A percentile compares a stretch with the other conserved stretches of the same genome.
phyloP scores from a whole-genome alignment of 2,888 invertebrate species.

The Villa cingulata region DNA sequence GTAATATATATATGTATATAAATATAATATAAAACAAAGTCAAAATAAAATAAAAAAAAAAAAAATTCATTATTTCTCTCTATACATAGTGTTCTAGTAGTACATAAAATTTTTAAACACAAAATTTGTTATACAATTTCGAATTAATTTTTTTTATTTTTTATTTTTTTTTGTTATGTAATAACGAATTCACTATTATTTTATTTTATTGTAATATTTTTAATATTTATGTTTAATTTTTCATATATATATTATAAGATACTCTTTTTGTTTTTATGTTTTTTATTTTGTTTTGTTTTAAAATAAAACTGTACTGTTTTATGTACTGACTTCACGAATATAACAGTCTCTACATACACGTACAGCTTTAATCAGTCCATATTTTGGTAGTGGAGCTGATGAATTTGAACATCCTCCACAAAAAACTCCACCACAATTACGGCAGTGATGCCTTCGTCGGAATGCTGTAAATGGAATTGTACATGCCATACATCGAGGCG shows the following conservation, averaged over 20 bases:
- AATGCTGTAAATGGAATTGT: slow-evolving; percentile 86
- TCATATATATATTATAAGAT: too few species aligned
- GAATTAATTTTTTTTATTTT: neutral
- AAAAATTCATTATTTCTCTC: too few species aligned
- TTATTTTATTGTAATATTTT: too few species aligned
- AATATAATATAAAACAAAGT: too few species aligned
- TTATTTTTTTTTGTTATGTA: neutral
- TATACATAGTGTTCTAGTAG: too few species aligned
- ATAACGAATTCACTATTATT: too few species aligned
- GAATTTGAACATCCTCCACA: slow-evolving; percentile 89
- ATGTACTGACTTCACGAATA: slow-evolving; percentile 16
- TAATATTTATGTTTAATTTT: too few species aligned
- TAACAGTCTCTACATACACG: slow-evolving; percentile 60
- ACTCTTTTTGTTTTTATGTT: too few species aligned
- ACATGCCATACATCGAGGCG: slow-evolving; percentile 88
- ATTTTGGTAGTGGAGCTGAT: slow-evolving; percentile 83
- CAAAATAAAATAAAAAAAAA: too few species aligned
- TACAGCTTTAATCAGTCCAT: slow-evolving; percentile 83
- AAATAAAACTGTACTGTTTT: neutral
- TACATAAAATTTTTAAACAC: neutral
- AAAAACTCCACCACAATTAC: slow-evolving; percentile 90
- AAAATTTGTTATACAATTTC: neutral
- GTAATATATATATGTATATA: too few species aligned
- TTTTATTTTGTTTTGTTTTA: neutral
- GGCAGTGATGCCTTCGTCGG: slow-evolving; percentile 87